Base-by-base conservation (phyloP, 2,888 invertebrate genomes). In the Meteorus colon region DNA sequence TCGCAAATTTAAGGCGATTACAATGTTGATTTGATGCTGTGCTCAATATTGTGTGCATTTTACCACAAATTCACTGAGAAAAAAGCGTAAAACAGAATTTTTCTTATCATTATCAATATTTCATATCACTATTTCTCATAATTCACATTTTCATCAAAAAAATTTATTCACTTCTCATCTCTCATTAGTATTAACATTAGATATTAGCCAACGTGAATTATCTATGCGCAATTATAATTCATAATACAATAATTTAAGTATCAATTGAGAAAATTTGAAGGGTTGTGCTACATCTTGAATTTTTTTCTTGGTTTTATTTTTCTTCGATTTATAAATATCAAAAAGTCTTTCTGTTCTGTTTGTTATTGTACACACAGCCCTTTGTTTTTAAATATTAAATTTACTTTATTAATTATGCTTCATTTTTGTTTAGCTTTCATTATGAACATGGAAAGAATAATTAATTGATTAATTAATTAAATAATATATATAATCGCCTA, bases 291-390 rank as follows among this genome's bases (percentile, higher is more conserved):
- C 37, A 14, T 51, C 37, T 51, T 45, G 34, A 41, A 66, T 55
- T 41, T n/a, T 55, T 63, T 41, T 66, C 72, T n/a, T 24, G 37
- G 48, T 16, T 65, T 24, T 59, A 37, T 16, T 6, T 62, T 29
- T 69, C 29, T 19, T 73, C 3, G 37, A 5, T 67, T 67, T 74
- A 31, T 70, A 37, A n/a, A 48, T 45, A 71, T 75, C 74, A 73
- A 75, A 77, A 73, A 75, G 75, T 77, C 69, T 75, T 74, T 74
- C 63, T 65, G 59, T 70, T 79, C 63, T 65, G 51, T 74, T 74
- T 67, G 70, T 77, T 77, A 78, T 78, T 75, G 71, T 77, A 78
- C 78, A 78, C 80, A 81, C 81, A 81, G 81, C 81, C 81, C 78
- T 77, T 78, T 75, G 24, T 73, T 76, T 70, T 60, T 41, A 37